Evolutionary conservation across 2,888 invertebrate species (phyloP).

Genomic region (Choreutis nemorana): DNA sequence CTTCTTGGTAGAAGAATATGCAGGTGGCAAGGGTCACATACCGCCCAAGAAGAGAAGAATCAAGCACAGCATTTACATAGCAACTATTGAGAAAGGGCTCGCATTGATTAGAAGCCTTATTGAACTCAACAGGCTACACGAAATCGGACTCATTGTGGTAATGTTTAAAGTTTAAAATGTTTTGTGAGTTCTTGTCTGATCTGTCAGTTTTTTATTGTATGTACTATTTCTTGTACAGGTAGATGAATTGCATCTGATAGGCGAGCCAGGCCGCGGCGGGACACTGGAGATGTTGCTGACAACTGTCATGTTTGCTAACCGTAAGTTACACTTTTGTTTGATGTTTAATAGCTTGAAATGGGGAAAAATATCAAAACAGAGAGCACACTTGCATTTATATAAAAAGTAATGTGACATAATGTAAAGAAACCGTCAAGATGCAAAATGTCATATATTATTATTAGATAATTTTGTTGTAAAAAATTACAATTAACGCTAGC

Average conservation of each 20-base stretch:
- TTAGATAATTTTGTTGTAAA: too few relatives aligned
- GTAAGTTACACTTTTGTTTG: slow-evolving; percentile 58
- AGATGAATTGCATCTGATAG: slow-evolving; percentile 94
- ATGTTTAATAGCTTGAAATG: too few relatives aligned
- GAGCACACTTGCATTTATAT: too few relatives aligned
- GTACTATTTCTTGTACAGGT: too few relatives aligned
- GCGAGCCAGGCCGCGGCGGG: slow-evolving; percentile 86
- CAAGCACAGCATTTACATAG: slow-evolving; percentile 84
- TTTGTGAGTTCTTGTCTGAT: too few relatives aligned
- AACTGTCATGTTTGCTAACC: slow-evolving; percentile 75
- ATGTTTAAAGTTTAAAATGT: slow-evolving; percentile 9
- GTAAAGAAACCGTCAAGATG: too few relatives aligned
- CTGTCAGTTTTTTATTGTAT: too few relatives aligned
- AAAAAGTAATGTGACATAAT: too few relatives aligned
- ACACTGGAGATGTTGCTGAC: slow-evolving; percentile 84
- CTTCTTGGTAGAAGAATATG: slow-evolving; percentile 95
- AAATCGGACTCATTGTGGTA: slow-evolving; percentile 79
- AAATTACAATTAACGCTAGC: too few relatives aligned
- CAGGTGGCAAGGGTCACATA: slow-evolving; percentile 89
- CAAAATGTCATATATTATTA: too few relatives aligned
- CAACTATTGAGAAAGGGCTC: slow-evolving; percentile 94
- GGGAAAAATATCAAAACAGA: too few relatives aligned
- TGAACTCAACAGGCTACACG: slow-evolving; percentile 75
- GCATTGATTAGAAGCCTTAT: slow-evolving; percentile 86
- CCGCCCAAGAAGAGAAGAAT: slow-evolving; percentile 79